Evolutionary conservation across 2,888 invertebrate genomes (phyloP), one percentile per base, ranked within the genome.

Genomic region (Strigamia transsilvanica): DNA sequence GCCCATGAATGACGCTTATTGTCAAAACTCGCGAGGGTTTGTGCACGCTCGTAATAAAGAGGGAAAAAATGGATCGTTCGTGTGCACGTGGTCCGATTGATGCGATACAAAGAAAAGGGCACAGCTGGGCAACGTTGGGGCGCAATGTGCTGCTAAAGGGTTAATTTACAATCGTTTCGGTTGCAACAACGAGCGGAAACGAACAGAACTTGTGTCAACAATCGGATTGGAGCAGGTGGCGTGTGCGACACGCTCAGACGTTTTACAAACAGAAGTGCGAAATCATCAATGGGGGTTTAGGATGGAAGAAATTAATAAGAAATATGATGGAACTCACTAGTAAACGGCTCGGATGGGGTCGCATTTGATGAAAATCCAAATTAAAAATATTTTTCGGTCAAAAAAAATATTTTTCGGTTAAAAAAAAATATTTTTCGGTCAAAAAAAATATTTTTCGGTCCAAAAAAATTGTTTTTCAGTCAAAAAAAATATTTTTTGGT

Each of bases 161-260:
- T 21, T 21, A 9, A 18, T 66, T 66, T 66, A 3, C 18, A 18
- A 2, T 13, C n/a, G 18, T 18, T 18, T 18, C 51, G 12, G 6
- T 1, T 3, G 12, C 6, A 51, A 51, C 27, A 27, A 27, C 27
- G 27, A 51, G 5, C 15, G 10, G 23, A 66, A 23, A 27, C 27
- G 2, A 27, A 27, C 27, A 27, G 3, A 23, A 66, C 5, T 7
- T 23, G 23, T 66, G 61, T 66, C 61, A 66, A 66, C 18, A 66
- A 5, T 18, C 13, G 61, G 18, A 18, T 61, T 21, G 61, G 61
- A 61, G 61, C 61, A 61, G 61, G 61, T 61, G 61, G 61, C 61
- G 9, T 23, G 23, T 15, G 61, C 6, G 61, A 23, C 18, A 61
- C 21, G 18, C 61, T 61, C 18, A 61, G 61, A 61, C 5, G 18